Evolutionary conservation across 2,113 vertebrate species (phyloP).

Genomic region (Rhinoderma darwinii): DNA sequence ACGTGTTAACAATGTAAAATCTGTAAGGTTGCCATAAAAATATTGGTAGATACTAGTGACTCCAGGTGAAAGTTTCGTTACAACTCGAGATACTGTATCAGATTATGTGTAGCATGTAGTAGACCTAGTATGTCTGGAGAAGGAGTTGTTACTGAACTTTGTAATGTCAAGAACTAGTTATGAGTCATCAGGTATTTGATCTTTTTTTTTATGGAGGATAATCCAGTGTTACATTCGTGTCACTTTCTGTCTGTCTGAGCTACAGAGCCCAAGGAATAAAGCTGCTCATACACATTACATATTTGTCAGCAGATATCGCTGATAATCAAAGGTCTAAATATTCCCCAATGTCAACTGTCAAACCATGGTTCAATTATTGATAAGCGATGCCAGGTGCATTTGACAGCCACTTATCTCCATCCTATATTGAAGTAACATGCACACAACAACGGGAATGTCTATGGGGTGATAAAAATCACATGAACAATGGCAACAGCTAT

Average conservation of each 20-base stretch:
- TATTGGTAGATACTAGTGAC: not conserved
- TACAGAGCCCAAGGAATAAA: not conserved
- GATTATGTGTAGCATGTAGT: not conserved
- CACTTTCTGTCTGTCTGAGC: conserved; percentile 18
- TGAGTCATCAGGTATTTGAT: conserved; percentile 11
- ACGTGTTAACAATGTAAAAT: not conserved
- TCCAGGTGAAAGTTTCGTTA: not conserved
- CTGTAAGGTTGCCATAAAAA: not conserved
- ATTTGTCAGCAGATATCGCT: not conserved
- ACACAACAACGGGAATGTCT: too few species aligned
- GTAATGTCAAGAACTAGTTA: not conserved
- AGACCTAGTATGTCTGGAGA: not conserved
- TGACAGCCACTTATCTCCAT: not conserved
- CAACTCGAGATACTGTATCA: not conserved
- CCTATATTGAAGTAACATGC: too few species aligned
- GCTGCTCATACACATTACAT: not conserved
- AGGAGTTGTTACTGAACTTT: fast-evolving
- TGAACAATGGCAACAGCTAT: too few species aligned
- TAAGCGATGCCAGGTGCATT: not conserved
- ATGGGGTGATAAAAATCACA: too few species aligned
- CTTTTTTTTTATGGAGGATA: not conserved
- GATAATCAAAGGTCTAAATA: too few species aligned
- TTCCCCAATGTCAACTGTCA: not conserved
- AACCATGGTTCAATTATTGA: not conserved
- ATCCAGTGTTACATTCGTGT: not conserved